phyloP scores from a whole-genome alignment of 2,797 vertebrate genomes.

The Capromys pilorides region DNA sequence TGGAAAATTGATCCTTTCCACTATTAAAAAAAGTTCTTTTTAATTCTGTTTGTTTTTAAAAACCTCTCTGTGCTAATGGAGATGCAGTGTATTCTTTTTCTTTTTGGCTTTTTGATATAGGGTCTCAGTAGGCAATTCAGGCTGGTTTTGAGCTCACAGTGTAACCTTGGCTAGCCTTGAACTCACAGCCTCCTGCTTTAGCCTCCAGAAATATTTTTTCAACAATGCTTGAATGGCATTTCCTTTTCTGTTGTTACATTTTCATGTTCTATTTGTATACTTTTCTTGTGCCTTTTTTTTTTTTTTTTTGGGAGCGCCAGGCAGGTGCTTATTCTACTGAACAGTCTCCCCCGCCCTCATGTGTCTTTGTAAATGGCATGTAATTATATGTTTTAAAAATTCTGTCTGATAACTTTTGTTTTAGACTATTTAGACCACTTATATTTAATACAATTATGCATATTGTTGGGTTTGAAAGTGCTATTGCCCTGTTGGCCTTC shows the following conservation, averaged over 20 bases:
- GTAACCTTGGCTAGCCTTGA: background rate
- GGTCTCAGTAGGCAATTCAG: background rate
- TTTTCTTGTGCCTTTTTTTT: background rate
- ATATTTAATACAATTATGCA: slow-evolving; percentile 37
- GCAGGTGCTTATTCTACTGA: no score
- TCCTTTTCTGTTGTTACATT: background rate
- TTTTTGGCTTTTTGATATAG: background rate
- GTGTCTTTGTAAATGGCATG: background rate
- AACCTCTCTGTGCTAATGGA: background rate
- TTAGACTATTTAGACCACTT: slow-evolving; percentile 60
- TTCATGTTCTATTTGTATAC: background rate
- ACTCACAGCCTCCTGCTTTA: background rate
- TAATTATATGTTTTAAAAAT: background rate
- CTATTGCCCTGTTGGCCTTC: background rate
- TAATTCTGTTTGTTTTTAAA: background rate
- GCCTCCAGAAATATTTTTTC: background rate
- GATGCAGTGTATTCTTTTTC: background rate
- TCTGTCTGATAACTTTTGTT: background rate
- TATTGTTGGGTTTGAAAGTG: slow-evolving; percentile 13
- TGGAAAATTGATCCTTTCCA: background rate
- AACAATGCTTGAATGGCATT: background rate
- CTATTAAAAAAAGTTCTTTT: background rate
- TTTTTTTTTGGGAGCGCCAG: no score
- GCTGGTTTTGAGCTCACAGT: background rate
- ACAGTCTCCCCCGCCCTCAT: background rate